phyloP scores from a whole-genome alignment of 2,888 invertebrate genomes.

The Leucophenga maculata region DNA sequence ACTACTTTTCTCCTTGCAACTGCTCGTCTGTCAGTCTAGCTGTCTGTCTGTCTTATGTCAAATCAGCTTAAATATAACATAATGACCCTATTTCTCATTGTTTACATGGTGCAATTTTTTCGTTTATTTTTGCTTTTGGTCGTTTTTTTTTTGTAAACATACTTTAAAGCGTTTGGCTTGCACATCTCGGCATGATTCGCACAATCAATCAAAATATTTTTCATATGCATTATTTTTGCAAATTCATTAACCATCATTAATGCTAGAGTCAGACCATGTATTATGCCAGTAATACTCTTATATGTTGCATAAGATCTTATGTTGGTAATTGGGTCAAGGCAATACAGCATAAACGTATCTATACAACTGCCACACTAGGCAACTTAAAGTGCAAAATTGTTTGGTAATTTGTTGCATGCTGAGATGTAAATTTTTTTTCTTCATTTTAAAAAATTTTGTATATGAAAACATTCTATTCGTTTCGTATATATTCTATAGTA shows the following conservation, averaged over 20 bases:
- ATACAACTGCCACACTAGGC: slow-evolving; percentile 17
- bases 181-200: neutral
- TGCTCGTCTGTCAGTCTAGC: slow-evolving; percentile 40
- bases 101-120: slow-evolving; percentile 55
- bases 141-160: slow-evolving; percentile 40
- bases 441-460: slow-evolving; percentile 14
- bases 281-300: slow-evolving; percentile 56
- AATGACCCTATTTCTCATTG: slow-evolving; percentile 66
- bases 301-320: slow-evolving; percentile 28
- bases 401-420: slow-evolving; percentile 28
- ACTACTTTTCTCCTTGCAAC: slow-evolving; percentile 49
- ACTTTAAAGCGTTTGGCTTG: too few relatives aligned
- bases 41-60: slow-evolving; percentile 42
- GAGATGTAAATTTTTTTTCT: slow-evolving; percentile 40
- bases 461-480: too few relatives aligned
- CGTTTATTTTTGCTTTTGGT: slow-evolving; percentile 46
- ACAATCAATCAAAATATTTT: neutral
- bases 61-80: slow-evolving; percentile 62
- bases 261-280: slow-evolving; percentile 11
- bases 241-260: too few relatives aligned
- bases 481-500: too few relatives aligned
- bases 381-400: slow-evolving; percentile 26
- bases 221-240: slow-evolving; percentile 5
- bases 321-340: slow-evolving; percentile 55
- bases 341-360: slow-evolving; percentile 35